Percentiles rank a stretch among this genome's conserved stretches.
Evolutionary conservation across 2,797 vertebrate genomes (phyloP).

Genomic region (Esox masquinongy): DNA sequence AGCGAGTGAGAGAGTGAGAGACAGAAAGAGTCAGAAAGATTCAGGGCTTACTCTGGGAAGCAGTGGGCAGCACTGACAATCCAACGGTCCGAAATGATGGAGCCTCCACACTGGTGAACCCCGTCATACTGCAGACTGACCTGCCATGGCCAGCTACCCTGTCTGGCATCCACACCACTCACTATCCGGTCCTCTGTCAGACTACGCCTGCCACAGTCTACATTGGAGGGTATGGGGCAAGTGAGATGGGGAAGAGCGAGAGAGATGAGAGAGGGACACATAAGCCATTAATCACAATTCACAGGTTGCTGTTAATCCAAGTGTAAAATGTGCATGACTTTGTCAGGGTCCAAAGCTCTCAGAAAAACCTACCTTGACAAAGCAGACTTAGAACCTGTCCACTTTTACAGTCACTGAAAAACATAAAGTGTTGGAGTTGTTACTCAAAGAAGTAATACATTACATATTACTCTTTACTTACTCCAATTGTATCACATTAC

Average conservation of each 20-base stretch:
- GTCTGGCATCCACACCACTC: conserved; percentile 82
- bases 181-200: conserved; percentile 87
- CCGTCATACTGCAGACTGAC: conserved; percentile 89
- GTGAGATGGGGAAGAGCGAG: neutral
- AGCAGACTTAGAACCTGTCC: conserved; percentile 80
- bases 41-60: conserved; percentile 83
- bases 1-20: neutral
- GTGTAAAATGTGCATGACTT: too few relatives aligned
- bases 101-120: conserved; percentile 89
- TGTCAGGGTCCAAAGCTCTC: too few relatives aligned
- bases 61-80: conserved; percentile 89
- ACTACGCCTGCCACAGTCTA: conserved; percentile 88
- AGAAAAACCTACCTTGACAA: conserved; percentile 82
- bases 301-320: too few relatives aligned
- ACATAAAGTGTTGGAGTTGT: conserved; percentile 27
- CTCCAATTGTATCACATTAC: too few relatives aligned
- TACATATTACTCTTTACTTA: too few relatives aligned
- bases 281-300: too few relatives aligned
- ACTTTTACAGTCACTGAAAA: conserved; percentile 83
- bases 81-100: conserved; percentile 88
- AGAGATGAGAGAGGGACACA: neutral
- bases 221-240: neutral
- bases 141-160: conserved; percentile 91
- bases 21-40: conserved; percentile 9
- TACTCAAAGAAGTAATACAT: too few relatives aligned